Conservation (phyloP, 2,797 vertebrate species). For the Rhyacichthys aspro region DNA sequence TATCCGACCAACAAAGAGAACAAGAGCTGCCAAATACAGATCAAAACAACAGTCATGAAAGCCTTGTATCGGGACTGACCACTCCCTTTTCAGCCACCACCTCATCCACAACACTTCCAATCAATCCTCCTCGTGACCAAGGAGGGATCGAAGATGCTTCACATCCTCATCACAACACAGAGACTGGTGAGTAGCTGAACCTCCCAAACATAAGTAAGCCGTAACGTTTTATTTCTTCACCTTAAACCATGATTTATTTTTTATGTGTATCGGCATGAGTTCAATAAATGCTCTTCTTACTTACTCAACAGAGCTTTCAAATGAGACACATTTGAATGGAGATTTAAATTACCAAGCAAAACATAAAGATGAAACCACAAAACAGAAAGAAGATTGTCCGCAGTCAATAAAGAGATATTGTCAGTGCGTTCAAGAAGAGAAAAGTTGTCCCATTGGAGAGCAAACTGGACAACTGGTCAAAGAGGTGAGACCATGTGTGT, state of each 20-base stretch:
- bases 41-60: constrained; percentile 31
- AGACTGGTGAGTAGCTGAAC: constrained; percentile 25
- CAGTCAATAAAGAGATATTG: constrained; percentile 60
- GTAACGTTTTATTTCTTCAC: no score
- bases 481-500: constrained; percentile 80
- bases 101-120: constrained; percentile 42
- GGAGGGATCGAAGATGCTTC: constrained; percentile 78
- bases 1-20: no score
- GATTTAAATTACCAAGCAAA: constrained; percentile 68
- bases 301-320: constrained; percentile 30
- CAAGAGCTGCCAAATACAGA: constrained; percentile 55
- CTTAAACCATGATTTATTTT: background rate
- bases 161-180: constrained; percentile 62
- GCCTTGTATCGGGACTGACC: constrained; percentile 29
- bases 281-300: background rate
- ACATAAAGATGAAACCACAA: constrained; percentile 78
- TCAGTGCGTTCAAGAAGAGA: constrained; percentile 54
- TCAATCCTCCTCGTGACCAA: constrained; percentile 2
- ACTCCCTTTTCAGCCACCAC: constrained; percentile 30
- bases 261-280: background rate
- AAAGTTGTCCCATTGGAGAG: constrained; percentile 57
- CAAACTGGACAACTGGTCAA: constrained; percentile 83
- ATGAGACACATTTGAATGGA: constrained; percentile 10
- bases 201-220: background rate
- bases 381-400: constrained; percentile 81